Evolutionary conservation across 2,888 invertebrate species (phyloP).

Genomic region (Plemyria rubiginata): DNA sequence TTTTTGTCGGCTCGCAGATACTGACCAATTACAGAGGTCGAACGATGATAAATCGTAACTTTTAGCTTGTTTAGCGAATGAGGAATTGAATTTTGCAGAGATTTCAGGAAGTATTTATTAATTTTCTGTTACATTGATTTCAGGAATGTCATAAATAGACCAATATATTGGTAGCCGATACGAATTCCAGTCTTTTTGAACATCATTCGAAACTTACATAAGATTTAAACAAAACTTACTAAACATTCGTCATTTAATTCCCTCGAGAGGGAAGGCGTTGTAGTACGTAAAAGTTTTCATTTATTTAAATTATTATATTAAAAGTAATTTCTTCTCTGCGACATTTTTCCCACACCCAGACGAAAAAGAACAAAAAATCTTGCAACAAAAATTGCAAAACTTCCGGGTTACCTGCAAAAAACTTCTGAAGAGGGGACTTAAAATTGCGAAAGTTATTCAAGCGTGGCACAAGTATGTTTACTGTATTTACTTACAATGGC

Average conservation of each 20-base stretch:
- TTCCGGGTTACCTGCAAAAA: conserved; percentile 42
- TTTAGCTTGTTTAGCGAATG: conserved; percentile 12
- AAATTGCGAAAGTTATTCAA: conserved; percentile 41
- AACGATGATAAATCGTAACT: conserved; percentile 26
- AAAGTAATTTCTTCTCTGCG: conserved; percentile 10
- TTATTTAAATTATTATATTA: conserved; percentile 6
- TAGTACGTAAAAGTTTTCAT: background rate
- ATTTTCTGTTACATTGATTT: too few relatives aligned
- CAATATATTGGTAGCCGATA: too few relatives aligned
- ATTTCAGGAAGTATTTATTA: background rate
- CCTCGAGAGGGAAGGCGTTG: background rate
- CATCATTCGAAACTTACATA: too few relatives aligned
- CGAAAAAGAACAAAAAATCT: conserved; percentile 20
- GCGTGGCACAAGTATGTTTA: conserved; percentile 38
- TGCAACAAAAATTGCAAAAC: conserved; percentile 37
- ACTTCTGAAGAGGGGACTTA: conserved; percentile 33
- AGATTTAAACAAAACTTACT: background rate
- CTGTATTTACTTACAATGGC: conserved; percentile 42
- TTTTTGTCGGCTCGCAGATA: conserved; percentile 51
- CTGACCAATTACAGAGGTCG: conserved; percentile 48
- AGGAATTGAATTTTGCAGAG: conserved; percentile 4
- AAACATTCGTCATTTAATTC: background rate
- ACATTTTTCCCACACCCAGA: conserved; percentile 16
- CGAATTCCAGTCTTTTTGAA: too few relatives aligned
- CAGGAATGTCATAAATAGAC: too few relatives aligned